Base-by-base conservation (phyloP, 2,888 invertebrate genomes). In the Eupithecia pulchellata region DNA sequence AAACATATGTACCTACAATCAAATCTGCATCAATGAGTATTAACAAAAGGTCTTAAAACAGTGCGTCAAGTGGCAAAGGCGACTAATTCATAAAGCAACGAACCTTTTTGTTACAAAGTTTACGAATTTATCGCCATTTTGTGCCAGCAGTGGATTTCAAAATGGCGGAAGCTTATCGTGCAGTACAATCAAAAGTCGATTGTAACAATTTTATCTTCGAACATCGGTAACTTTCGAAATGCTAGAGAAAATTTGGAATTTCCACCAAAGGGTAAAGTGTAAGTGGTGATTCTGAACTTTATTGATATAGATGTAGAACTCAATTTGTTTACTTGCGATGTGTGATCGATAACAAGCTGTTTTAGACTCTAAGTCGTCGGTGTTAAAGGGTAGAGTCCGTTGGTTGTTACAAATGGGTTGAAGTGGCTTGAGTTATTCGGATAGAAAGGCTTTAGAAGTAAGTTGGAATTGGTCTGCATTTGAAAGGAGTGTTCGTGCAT, bases 201-300 rank as follows among this genome's bases (percentile, higher is more conserved):
- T 74, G 71, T 76, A 73, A 75, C 75, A 77, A 77, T 73, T 79
- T 82, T 80, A 78, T 78, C 81, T 79, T 70, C 72, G 67, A 69
- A 72, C 66, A 75, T 75, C 74, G 77, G 68, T 72, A 76, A 75
- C 74, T 75, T 76, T 73, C 74, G 64, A 77, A 77, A 74, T 67
- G 75, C 75, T 75, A 64, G 66, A 71, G 64, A 67, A 73, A 75
- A 77, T 72, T 61, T 73, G 71, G 76, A 77, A 73, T 76, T 75
- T 73, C 73, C 66, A 36, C 72, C 68, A 71, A 77, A 73, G 75
- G 73, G 74, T 73, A 72, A 72, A 68, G 68, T 60, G 71, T 55
- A 69, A 75, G 66, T 70, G 73, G 39, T 29, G 64, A 73, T 75
- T 77, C 68, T 74, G 66, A 72, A 70, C 74, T 73, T 69, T 77